Evolutionary conservation across 2,797 vertebrate genomes (phyloP), one percentile per base, ranked within the genome.

Genomic region (Sebastes taczanowskii): DNA sequence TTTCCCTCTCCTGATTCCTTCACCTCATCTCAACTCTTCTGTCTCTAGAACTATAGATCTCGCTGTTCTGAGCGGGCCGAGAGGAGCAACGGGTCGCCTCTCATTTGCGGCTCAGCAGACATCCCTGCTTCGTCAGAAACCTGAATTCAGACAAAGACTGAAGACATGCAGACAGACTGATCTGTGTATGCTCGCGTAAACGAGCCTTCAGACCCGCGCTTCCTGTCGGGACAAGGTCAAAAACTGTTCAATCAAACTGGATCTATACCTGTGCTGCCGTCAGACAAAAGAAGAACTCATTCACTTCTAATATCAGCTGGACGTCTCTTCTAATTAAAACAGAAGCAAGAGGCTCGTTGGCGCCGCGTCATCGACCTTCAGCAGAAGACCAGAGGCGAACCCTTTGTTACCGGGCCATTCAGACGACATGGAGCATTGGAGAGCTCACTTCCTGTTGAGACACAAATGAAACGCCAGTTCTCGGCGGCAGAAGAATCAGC

Each of bases 21-120:
- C 20, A 20, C 49, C 49, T 52, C 42, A n/a, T 52, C 20, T 52
- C 49, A 46, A 46, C 16, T 46, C 20, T 52, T 52, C 74, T 88
- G 58, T 83, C 70, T 83, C 34, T 84, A 94, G 91, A 89, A 71
- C 23, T 68, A 2, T 66, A 87, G 86, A 74, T 75, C 30, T 84
- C 81, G 66, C 2, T 53, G 2, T 1, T 6, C 22, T 5, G 18
- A 30, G 64, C 18, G 6, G 11, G 3, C 4, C 27, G 64, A 78
- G 55, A 62, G 23, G 77, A 72, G 30, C 88, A 94, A 94, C 49
- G 89, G 91, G 74, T 42, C 11, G 3, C 71, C 63, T 32, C 86
- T 92, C 70, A 71, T 79, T 14, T 9, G 64, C 2, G 78, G 11
- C 61, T 61, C 35, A 1, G 62, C 85, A 1, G 85, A 89, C 64